phyloP scores from a whole-genome alignment of 2,888 invertebrate genomes.

The Onchidella celtica region DNA sequence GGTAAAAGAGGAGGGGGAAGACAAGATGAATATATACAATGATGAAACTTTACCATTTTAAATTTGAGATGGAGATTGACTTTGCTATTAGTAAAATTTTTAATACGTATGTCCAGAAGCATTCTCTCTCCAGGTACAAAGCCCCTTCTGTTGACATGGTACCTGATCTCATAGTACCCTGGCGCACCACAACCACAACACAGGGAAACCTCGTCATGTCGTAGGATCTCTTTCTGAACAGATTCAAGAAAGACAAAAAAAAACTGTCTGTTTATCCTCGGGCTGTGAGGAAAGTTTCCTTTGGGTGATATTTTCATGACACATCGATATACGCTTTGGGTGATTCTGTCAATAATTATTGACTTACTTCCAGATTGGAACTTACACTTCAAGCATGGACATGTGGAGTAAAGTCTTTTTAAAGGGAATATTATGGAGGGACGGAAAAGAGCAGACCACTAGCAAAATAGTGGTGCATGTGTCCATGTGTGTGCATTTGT shows the following conservation, averaged over 20 bases:
- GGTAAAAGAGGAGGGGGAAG: no score
- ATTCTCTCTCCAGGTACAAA: slow-evolving; percentile 55
- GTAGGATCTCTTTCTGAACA: slow-evolving; percentile 44
- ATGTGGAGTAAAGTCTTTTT: no score
- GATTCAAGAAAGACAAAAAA: neutral
- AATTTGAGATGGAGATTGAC: slow-evolving; percentile 39
- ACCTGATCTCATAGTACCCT: slow-evolving; percentile 50
- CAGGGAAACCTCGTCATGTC: slow-evolving; percentile 40
- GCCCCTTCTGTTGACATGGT: slow-evolving; percentile 43
- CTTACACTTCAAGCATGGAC: no score
- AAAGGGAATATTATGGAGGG: no score
- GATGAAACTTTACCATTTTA: slow-evolving; percentile 46
- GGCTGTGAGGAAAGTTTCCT: no score
- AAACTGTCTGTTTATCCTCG: neutral
- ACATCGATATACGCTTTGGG: no score
- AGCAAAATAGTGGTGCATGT: no score
- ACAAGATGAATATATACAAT: neutral
- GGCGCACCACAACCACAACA: slow-evolving; percentile 49
- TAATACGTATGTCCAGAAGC: slow-evolving; percentile 39
- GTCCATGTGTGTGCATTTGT: no score
- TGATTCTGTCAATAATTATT: no score
- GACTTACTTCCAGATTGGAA: no score
- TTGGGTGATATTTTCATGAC: no score
- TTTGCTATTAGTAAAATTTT: slow-evolving; percentile 42
- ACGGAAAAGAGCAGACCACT: no score